Evolutionary conservation across 2,797 vertebrate species (phyloP), one percentile per base, ranked within the genome.

Genomic region (Stomatorhinus walkeri): DNA sequence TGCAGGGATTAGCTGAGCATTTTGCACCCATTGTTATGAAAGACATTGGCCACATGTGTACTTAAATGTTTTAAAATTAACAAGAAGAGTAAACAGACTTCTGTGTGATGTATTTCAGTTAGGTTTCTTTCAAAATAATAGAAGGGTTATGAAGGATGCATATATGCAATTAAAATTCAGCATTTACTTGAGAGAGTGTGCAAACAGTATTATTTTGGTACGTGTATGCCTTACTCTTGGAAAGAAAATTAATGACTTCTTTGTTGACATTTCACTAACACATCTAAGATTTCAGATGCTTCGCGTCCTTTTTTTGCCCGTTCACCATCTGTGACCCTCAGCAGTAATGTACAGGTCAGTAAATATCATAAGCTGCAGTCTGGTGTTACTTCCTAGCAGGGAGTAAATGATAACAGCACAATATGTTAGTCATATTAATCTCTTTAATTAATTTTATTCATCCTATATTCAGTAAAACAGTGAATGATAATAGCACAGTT

Each of bases 171-270:
- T 32, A 43, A 61, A 7, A 87, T 87, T n/a, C 56, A 59, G 9
- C 19, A 10, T 16, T 12, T 87, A 59, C 86, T 40, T 51, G 40
- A 87, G 56, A 7, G 40, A 43, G 36, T n/a, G 19, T 46, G 86
- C 40, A 51, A 46, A 85, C 16, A 52, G 4, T 64, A 14, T 61
- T 56, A 8, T 6, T 88, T 81, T 59, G 1, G 36, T 59, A 48
- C 52, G 3, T 49, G 81, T 64, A 36, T 88, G 52, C 22, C 32
- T 36, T 54, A 61, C 14, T 51, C 54, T 61, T 36, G 79, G 79
- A 85, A 72, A 28, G 48, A 84, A 61, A 68, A 28, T 46, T 3
- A 28, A 89, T 54, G 84, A 85, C 56, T 89, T 89, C 88, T 19
- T 89, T 72, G 28, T 40, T 85, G 83, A 64, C 59, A 40, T 8